Evolutionary conservation across 2,888 invertebrate species (phyloP).

Genomic region (Cinara cedri): DNA sequence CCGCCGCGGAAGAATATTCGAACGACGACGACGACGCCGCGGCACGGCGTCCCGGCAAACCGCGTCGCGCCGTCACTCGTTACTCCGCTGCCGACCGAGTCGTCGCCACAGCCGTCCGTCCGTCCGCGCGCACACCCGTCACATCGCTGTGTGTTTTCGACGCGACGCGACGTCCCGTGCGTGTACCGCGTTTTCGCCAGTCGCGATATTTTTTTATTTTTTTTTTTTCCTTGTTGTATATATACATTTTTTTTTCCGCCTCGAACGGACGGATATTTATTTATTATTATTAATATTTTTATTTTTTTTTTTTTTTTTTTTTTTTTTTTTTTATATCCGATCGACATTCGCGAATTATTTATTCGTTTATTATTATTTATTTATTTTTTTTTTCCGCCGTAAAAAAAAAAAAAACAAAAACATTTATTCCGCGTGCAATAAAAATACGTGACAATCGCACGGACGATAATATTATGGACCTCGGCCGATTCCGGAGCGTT

Average conservation of each 20-base stretch:
- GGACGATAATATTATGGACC: background rate
- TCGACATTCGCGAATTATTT: background rate
- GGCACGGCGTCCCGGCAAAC: slow-evolving; percentile 13
- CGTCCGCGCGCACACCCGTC: background rate
- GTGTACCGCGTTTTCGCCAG: too few relatives aligned
- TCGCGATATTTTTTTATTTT: too few relatives aligned
- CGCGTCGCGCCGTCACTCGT: slow-evolving; percentile 30
- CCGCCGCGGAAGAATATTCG: too few relatives aligned
- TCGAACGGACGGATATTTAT: background rate
- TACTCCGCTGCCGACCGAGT: slow-evolving; percentile 21
- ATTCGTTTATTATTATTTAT: background rate
- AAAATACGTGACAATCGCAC: background rate
- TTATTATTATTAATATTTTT: background rate
- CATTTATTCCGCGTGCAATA: background rate
- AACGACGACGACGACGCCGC: slow-evolving; percentile 10
- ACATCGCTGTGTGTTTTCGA: too few relatives aligned
- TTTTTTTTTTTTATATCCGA: background rate
- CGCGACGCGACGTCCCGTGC: too few relatives aligned
- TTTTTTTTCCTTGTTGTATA: too few relatives aligned
- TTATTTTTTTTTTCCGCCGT: too few relatives aligned
- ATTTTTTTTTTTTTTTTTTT: slow-evolving; percentile 9
- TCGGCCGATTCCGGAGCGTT: background rate
- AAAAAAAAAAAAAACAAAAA: too few relatives aligned
- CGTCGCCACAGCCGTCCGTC: background rate
- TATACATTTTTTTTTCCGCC: too few relatives aligned